Evolutionary conservation across 1,140 invertebrate genomes (phyloP), one percentile per base, ranked within the genome.

Genomic region (Condylostylus longicornis): DNA sequence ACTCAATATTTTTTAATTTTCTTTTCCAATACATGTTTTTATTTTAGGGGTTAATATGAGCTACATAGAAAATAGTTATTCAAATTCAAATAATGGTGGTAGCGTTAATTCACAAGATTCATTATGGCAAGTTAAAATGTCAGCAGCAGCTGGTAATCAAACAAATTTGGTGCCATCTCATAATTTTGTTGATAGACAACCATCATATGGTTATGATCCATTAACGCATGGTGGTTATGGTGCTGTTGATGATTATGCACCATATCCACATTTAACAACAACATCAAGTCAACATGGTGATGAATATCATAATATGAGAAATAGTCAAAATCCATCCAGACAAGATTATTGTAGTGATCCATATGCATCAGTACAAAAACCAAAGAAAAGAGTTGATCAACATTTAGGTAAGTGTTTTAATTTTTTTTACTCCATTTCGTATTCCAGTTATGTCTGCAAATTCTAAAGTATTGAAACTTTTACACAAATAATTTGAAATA

Each of bases 71-170:
- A 86, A 87, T 62, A 87, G 82, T 58, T 89, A 88, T 63, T 84
- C 82, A 28, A 89, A 88, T 58, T 87, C 83, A 35, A 86, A 88
- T 63, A 87, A 90, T 62, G 85, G 84, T 17, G 85, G 87, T 34
- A 88, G 84, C 37, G 85, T 91, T 23, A 88, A 91, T 64, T 89
- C 85, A 1, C 87, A 91, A 58, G 87, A 91, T 58, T 90, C 85
- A n/a, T 66, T 91, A 44, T 91, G 86, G 85, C 85, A 90, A 64
- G 81, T 88, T 70, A 88, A 89, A 64, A 80, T 81, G 68, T 78
- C 77, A 0, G 78, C 76, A 4, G 75, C 75, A 1, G 73, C 72
- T 30, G 70, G 71, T 35, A 74, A 69, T 53, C 70, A 72, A 41
- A 70, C 69, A 12, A 68, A 66, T 21, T 62, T 71, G 34, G 62